These are phyloP conservation scores for Noctuana brunneofusca DNA, from an alignment of 2,888 invertebrate genomes.

Conservation along the genomic window DNA sequence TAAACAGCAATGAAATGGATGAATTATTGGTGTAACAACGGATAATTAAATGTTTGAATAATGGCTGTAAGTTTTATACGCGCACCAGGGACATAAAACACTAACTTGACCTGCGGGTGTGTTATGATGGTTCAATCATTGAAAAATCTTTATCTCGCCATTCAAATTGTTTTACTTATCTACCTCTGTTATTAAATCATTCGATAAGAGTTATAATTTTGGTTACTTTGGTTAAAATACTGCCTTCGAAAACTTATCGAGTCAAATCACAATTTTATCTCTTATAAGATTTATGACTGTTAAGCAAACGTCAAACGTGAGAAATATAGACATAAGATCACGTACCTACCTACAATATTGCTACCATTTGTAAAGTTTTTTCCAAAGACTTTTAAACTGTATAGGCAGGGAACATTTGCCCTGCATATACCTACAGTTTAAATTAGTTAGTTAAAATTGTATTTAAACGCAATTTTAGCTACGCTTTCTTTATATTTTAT, in stretches of 20 bases:
- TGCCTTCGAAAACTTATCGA: slow-evolving; percentile 15
- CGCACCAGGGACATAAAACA: slow-evolving; percentile 27
- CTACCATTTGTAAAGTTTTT: not conserved
- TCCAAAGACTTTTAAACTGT: not conserved
- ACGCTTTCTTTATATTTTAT: no score
- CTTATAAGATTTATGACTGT: slow-evolving; percentile 7
- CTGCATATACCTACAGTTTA: no score
- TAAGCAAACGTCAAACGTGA: not conserved
- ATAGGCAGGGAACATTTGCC: not conserved
- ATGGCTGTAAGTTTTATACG: slow-evolving; percentile 33
- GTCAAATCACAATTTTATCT: slow-evolving; percentile 17
- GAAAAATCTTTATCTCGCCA: slow-evolving; percentile 30
- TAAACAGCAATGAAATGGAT: slow-evolving; percentile 67
- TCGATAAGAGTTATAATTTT: slow-evolving; percentile 20
- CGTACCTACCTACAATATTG: not conserved
- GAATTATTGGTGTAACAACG: slow-evolving; percentile 49
- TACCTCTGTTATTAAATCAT: slow-evolving; percentile 29
- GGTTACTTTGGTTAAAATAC: slow-evolving; percentile 17
- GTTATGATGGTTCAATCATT: slow-evolving; percentile 33
- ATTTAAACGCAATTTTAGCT: no score
- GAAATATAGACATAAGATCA: slow-evolving; percentile 2
- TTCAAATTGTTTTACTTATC: slow-evolving; percentile 30
- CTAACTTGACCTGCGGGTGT: slow-evolving; percentile 29
- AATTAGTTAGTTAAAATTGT: no score
- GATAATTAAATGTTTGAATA: slow-evolving; percentile 45